Base-by-base conservation (phyloP, 30 jellyfish, hydroid and myxozoan species). In the Aurelia sp. region DNA sequence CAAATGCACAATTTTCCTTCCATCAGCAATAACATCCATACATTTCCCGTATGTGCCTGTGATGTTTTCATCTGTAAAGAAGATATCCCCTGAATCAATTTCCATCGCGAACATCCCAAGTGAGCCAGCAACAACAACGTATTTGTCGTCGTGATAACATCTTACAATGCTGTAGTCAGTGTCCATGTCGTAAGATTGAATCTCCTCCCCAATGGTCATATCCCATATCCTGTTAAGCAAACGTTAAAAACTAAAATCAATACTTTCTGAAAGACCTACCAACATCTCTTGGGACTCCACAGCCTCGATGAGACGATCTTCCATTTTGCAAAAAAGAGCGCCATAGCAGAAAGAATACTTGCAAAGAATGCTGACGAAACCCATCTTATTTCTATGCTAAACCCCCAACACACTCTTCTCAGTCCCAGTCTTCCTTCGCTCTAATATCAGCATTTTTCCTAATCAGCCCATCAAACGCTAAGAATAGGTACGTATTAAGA, bases 181-280 rank as follows among this genome's bases (percentile, higher is more conserved):
- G 10, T 63, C 95, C 30, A 69, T 13, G 31, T 92, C 88, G 44
- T 58, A 79, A 11, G 86, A 63, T 20, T 82, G 86, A 3, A 86
- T 53, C 57, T 81, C 95, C 38, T 38, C 83, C 17, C 98, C 98
- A 24, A 33, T 76, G 17, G 80, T 38, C 70, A 87, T 24, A 47
- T 92, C 97, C 98, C 98, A 92, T 19, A 86, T 11, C 57, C 98
- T 92, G 63, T 9, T 8, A 24, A 2, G 66, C 27, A 72, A 20
- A 63, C 3, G 55, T 44, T n/a, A 44, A 81, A 67, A 35, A 35
- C 24, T 21, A 0, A 6, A 35, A 35, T 0, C 16, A 22, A 69
- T 20, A 40, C 24, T 31, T 12, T 13, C 13, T 17, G 61, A 76
- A 10, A 8, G 31, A 16, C 48, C 27, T 2, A 4, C 60, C 13